Evolutionary conservation across 2,797 vertebrate genomes (phyloP).

Genomic region (Etheostoma nigrum): DNA sequence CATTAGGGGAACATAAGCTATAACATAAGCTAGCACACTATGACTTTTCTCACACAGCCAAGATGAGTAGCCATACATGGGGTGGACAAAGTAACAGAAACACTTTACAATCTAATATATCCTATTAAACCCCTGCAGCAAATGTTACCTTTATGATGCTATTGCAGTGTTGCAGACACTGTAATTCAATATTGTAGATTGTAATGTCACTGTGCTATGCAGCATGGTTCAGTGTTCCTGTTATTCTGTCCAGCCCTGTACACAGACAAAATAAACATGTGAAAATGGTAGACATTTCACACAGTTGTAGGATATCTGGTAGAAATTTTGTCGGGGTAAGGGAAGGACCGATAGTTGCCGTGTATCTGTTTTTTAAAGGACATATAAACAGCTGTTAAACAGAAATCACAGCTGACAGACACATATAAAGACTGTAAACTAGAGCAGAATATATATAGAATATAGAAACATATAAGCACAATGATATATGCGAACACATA

Average conservation of each 20-base stretch:
- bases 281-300: slow-evolving; percentile 5
- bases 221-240: slow-evolving; percentile 8
- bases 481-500: not conserved
- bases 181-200: not conserved
- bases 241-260: slow-evolving; percentile 31
- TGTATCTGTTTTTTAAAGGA: slow-evolving; percentile 46
- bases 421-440: not conserved
- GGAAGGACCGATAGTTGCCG: slow-evolving; percentile 50
- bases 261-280: slow-evolving; percentile 4
- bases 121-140: not conserved
- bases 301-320: slow-evolving; percentile 42
- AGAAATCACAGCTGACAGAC: slow-evolving; percentile 7
- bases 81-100: slow-evolving; percentile 30
- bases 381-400: slow-evolving; percentile 21
- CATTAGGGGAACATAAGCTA: not conserved
- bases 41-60: slow-evolving; percentile 7
- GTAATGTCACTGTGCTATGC: not conserved
- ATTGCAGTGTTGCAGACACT: not conserved
- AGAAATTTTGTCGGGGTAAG: slow-evolving; percentile 45
- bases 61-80: not conserved
- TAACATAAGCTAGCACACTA: too few species aligned
- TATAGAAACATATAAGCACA: not conserved
- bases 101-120: not conserved
- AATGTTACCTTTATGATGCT: not conserved
- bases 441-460: not conserved